Evolutionary conservation across 2,113 vertebrate species (phyloP), one percentile per base, ranked within the genome.

Genomic region (Phalacrocorax pelagicus): DNA sequence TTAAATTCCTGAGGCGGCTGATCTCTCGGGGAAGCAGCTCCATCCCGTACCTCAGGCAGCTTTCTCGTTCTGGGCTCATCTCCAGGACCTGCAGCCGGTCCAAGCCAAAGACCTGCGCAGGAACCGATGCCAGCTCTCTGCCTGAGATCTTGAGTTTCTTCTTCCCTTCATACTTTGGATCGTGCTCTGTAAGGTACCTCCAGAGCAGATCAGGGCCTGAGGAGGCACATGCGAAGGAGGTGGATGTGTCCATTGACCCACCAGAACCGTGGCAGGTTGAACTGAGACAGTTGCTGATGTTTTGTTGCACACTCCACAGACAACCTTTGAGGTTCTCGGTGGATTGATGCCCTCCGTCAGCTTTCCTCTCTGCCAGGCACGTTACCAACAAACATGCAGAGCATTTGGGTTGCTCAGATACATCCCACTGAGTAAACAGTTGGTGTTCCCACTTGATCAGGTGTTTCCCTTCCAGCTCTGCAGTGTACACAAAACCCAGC

Each of bases 11-110:
- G 46, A 98, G 71, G 23, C 0, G 23, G 34, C 96, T 21, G 11
- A 97, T 96, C 36, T 98, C 91, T 24, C 2, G 69, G 9, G 97
- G 97, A 8, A 98, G 86, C 13, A 86, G 54, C 61, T 92, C 75
- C 95, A 98, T 82, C 11, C 15, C 55, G 62, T 97, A 97, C 36
- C 44, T 89, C 61, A 97, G 85, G 75, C 96, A 96, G 46, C 96
- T 97, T 55, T 98, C 95, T 51, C 80, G 23, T 83, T 98, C 96
- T 5, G 93, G 96, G 51, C 93, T 98, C 96, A 97, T 98, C 78
- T 98, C 96, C 72, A 98, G 77, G 40, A 94, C 86, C n/a, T 95
- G 77, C 78, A 98, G 70, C 38, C 95, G 81, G n/a, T 97, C 93
- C 77, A 97, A 42, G 24, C 58, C 34, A 40, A 98, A 98, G 24